Evolutionary conservation across 1,140 invertebrate species (phyloP).

Genomic region (Lordiphosa stackelbergi): DNA sequence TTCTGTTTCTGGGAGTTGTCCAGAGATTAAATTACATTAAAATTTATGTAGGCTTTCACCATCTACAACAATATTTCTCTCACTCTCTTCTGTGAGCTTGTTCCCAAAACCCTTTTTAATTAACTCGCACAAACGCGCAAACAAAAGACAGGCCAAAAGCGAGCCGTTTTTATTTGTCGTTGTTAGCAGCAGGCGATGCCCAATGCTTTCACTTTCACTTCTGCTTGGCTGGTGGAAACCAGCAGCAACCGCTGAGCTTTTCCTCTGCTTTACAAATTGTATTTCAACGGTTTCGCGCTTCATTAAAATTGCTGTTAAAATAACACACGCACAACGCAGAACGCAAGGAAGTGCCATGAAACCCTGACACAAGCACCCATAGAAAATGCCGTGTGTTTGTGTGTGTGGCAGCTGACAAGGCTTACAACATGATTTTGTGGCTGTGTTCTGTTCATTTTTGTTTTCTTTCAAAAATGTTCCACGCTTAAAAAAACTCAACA

Average conservation of each 20-base stretch:
- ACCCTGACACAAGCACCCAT: slow-evolving; percentile 55
- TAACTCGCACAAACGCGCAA: slow-evolving; percentile 62
- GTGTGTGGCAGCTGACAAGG: slow-evolving; percentile 50
- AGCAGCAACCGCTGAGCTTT: slow-evolving; percentile 5
- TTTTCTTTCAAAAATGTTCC: slow-evolving; percentile 38
- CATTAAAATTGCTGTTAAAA: slow-evolving; percentile 75
- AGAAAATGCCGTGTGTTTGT: slow-evolving; percentile 29
- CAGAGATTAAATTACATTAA: slow-evolving; percentile 14
- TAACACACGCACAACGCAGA: slow-evolving; percentile 59
- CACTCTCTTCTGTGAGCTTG: neutral
- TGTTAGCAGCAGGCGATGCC: slow-evolving; percentile 29
- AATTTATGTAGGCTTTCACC: slow-evolving; percentile 11
- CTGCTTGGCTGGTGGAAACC: neutral
- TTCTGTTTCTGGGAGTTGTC: slow-evolving; percentile 11
- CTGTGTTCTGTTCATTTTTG: slow-evolving; percentile 61
- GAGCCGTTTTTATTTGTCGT: slow-evolving; percentile 51
- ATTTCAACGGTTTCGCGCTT: slow-evolving; percentile 72
- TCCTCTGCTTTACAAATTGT: slow-evolving; percentile 65
- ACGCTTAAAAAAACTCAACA: slow-evolving; percentile 35
- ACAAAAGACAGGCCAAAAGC: slow-evolving; percentile 43
- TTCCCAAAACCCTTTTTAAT: slow-evolving; percentile 62
- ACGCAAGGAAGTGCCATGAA: slow-evolving; percentile 24
- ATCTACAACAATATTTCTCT: slow-evolving; percentile 6
- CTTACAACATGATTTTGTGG: slow-evolving; percentile 75
- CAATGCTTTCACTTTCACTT: neutral